Percentiles rank a stretch among this genome's conserved stretches.
Conservation (phyloP, 2,113 vertebrate species). For the Myotis lucifugus region DNA sequence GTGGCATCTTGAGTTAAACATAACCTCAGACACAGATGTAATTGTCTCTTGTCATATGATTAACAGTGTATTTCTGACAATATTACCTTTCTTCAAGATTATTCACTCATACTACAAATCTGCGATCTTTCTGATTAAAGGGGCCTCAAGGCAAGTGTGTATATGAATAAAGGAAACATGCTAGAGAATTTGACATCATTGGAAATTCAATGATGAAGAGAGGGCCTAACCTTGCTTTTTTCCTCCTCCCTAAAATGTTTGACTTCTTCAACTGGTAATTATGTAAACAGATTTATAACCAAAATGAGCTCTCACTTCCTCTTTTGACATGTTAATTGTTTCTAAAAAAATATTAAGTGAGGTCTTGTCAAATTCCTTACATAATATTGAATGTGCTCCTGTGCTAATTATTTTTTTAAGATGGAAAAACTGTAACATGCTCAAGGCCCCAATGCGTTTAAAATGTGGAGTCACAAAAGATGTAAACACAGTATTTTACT, state of each 20-base stretch:
- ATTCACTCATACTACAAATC: background rate
- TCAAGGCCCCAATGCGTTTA: conserved; percentile 70
- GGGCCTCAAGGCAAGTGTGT: background rate
- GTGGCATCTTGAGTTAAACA: background rate
- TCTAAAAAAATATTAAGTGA: conserved; percentile 82
- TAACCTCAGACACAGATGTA: background rate
- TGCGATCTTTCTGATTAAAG: conserved; percentile 12
- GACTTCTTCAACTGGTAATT: conserved; percentile 83
- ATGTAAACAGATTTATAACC: conserved; percentile 84
- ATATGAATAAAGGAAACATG: background rate
- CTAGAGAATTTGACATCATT: conserved; percentile 69
- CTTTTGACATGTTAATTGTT: conserved; percentile 85
- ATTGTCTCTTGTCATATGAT: background rate
- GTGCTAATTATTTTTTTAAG: conserved; percentile 77
- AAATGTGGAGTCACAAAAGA: conserved; percentile 69
- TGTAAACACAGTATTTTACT: conserved; percentile 35
- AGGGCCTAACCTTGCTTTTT: conserved; percentile 78
- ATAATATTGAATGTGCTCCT: conserved; percentile 75
- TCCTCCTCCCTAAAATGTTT: conserved; percentile 81
- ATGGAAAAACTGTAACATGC: conserved; percentile 67
- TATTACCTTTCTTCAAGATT: conserved; percentile 36
- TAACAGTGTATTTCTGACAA: background rate
- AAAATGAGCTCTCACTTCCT: conserved; percentile 81
- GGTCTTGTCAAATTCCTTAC: conserved; percentile 83
- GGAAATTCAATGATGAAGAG: conserved; percentile 80